A percentile compares a stretch with the other conserved stretches of the same genome.
Evolutionary conservation across 2,797 vertebrate genomes (phyloP).

Genomic region (Echeneis naucrates): DNA sequence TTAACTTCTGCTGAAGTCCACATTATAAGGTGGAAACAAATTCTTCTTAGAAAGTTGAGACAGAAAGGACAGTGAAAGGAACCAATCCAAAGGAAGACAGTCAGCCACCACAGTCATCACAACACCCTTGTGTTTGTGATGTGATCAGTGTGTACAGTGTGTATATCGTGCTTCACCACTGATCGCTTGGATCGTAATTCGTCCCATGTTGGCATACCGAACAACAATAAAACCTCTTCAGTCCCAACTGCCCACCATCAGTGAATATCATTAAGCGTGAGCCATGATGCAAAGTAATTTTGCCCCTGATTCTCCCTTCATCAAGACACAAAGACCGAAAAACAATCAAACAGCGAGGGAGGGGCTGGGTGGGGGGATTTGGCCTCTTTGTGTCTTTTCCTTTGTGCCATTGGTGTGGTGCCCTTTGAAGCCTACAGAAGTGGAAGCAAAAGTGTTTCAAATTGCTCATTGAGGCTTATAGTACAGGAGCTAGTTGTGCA

Average conservation of each 20-base stretch:
- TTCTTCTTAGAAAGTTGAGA: not conserved
- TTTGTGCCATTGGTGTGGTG: constrained; percentile 75
- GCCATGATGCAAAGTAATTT: constrained; percentile 82
- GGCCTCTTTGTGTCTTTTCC: constrained; percentile 60
- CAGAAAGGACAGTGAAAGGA: not conserved
- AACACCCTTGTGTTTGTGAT: constrained; percentile 26
- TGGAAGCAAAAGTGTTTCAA: constrained; percentile 84
- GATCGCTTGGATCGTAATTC: too few relatives aligned
- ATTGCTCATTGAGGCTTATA: constrained; percentile 86
- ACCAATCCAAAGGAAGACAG: constrained; percentile 23
- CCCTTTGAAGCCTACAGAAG: constrained; percentile 78
- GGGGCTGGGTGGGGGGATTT: constrained; percentile 61
- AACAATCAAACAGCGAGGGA: constrained; percentile 32
- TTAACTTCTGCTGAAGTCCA: constrained; percentile 1
- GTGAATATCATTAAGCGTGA: constrained; percentile 70
- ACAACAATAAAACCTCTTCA: too few relatives aligned
- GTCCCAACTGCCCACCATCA: constrained; percentile 37
- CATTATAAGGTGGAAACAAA: not conserved
- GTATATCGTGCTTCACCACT: too few relatives aligned
- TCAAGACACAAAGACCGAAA: constrained; percentile 74
- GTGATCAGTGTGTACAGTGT: too few relatives aligned
- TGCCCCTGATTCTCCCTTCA: constrained; percentile 78
- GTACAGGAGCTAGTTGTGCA: constrained; percentile 69
- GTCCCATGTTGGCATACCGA: too few relatives aligned
- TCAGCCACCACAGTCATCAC: constrained; percentile 33